These are phyloP conservation scores for Saguinus midas DNA, from an alignment of 2,113 vertebrate genomes.

Conservation along the genomic window DNA sequence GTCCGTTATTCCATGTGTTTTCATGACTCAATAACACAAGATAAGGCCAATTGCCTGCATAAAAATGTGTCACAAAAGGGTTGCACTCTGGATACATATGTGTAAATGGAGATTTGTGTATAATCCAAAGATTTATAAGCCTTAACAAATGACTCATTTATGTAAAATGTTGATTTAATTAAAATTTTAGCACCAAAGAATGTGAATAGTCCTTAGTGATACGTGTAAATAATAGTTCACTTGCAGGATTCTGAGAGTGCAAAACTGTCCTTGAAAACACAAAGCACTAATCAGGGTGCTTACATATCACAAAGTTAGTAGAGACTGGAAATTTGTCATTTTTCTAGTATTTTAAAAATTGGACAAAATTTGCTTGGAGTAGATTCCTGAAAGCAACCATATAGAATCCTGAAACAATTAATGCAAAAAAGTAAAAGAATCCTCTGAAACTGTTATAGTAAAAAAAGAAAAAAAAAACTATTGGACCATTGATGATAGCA, in stretches of 20 bases:
- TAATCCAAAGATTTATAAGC: not conserved
- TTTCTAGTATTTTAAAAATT: not conserved
- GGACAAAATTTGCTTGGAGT: not conserved
- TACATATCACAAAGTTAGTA: not conserved
- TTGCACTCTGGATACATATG: not conserved
- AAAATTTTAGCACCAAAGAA: not conserved
- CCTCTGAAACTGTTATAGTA: not conserved
- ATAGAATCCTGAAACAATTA: not conserved
- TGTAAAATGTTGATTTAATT: not conserved
- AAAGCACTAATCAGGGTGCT: not conserved
- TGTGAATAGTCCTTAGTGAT: not conserved
- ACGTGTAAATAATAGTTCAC: not conserved
- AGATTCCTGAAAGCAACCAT: not conserved
- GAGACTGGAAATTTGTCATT: not conserved
- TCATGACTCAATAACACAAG: not conserved
- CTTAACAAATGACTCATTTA: not conserved
- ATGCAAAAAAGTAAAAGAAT: not conserved
- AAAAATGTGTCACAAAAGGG: not conserved
- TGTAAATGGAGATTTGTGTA: not conserved
- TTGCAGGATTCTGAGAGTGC: not conserved
- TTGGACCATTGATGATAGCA: not conserved
- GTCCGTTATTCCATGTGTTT: not conserved
- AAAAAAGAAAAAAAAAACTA: not conserved
- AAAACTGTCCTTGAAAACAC: not conserved
- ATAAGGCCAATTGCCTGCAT: not conserved